These are phyloP conservation scores for Gobiocypris rarus DNA, from an alignment of 2,113 vertebrate species.

Conservation along the genomic window DNA sequence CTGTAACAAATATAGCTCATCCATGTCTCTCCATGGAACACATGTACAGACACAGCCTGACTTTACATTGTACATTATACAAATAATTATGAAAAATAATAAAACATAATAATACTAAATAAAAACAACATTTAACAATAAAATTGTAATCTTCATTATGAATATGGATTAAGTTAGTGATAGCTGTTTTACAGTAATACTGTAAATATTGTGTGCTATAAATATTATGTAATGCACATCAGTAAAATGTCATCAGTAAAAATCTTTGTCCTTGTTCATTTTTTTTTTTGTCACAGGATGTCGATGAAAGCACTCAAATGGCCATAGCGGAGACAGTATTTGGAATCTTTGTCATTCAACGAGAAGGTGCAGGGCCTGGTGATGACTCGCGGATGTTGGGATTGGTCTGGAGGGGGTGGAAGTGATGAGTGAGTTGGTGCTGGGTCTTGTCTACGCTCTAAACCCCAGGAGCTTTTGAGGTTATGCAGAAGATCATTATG, in stretches of 20 bases:
- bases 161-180: too few relatives aligned
- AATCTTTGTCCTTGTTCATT: not conserved
- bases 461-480: not conserved
- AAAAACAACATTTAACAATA: too few relatives aligned
- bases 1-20: too few relatives aligned
- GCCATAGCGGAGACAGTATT: slow-evolving; percentile 3
- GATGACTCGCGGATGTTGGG: too few relatives aligned
- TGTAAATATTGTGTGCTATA: not conserved
- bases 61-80: too few relatives aligned
- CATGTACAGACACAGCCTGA: too few relatives aligned
- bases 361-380: too few relatives aligned
- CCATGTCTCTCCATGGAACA: too few relatives aligned
- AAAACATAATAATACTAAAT: too few relatives aligned
- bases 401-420: not conserved
- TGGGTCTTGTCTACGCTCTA: not conserved
- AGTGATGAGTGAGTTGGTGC: not conserved
- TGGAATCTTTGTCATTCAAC: not conserved
- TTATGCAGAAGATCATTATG: not conserved
- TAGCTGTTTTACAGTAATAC: too few relatives aligned
- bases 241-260: slow-evolving; percentile 12
- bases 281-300: slow-evolving; percentile 7
- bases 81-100: too few relatives aligned
- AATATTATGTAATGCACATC: slow-evolving; percentile 2
- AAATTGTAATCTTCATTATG: too few relatives aligned
- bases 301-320: not conserved